These are phyloP conservation scores for Lophius piscatorius DNA, from an alignment of 2,113 vertebrate species.

Conservation along the genomic window DNA sequence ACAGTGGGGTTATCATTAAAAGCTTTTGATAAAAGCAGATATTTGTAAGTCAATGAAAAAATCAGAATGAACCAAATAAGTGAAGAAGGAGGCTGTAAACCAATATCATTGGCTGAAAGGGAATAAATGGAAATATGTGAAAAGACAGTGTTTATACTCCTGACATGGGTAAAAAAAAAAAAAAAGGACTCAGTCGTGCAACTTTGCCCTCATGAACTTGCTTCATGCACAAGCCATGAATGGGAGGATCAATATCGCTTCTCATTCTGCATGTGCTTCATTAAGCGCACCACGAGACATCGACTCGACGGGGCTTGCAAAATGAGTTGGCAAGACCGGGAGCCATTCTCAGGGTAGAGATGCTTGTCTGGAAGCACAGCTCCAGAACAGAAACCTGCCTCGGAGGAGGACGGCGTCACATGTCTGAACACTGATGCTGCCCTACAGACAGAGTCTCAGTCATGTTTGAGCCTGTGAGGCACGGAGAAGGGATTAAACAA, in stretches of 20 bases:
- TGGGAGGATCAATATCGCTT: conserved; percentile 46
- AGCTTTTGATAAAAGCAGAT: background rate
- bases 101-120: background rate
- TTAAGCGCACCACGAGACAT: conserved; percentile 42
- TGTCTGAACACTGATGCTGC: conserved; percentile 20
- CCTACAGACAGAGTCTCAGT: conserved; percentile 17
- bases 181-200: background rate
- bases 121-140: too few species aligned
- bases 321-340: conserved; percentile 24
- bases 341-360: background rate
- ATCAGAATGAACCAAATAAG: background rate
- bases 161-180: background rate
- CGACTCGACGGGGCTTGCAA: conserved; percentile 24
- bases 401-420: too few species aligned
- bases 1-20: background rate
- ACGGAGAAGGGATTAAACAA: conserved; percentile 21
- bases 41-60: background rate
- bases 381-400: too few species aligned
- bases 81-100: background rate
- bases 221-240: conserved; percentile 48
- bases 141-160: background rate
- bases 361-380: too few species aligned
- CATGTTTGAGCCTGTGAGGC: conserved; percentile 1
- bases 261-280: conserved; percentile 58
- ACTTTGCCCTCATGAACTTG: conserved; percentile 15